These are phyloP conservation scores for Alosa alosa DNA, from an alignment of 2,113 vertebrate species.

Conservation along the genomic window DNA sequence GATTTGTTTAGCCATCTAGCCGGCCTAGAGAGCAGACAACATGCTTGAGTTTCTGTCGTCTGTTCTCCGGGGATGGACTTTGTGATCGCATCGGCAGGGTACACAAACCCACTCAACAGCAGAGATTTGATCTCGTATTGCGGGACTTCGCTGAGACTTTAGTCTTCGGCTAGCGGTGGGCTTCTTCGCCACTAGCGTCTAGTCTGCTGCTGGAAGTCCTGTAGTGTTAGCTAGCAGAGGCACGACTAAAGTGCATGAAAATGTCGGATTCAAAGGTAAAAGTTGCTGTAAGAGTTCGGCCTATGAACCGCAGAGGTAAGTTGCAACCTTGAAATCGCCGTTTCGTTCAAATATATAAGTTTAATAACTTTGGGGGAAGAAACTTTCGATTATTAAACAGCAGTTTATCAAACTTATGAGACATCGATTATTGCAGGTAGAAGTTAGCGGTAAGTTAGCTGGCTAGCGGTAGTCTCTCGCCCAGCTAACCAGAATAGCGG, in stretches of 20 bases:
- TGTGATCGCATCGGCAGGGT: constrained; percentile 41
- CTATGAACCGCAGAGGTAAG: constrained; percentile 94
- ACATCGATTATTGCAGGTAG: too few species aligned
- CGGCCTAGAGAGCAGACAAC: constrained; percentile 49
- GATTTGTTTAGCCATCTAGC: constrained; percentile 50
- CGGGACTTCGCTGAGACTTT: constrained; percentile 36
- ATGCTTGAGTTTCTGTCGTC: constrained; percentile 42
- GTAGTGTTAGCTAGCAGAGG: constrained; percentile 39
- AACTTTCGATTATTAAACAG: too few species aligned
- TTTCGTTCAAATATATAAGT: too few species aligned
- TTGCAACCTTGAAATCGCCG: not conserved
- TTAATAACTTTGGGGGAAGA: too few species aligned
- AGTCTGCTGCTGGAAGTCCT: constrained; percentile 26
- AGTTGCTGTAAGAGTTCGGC: constrained; percentile 95
- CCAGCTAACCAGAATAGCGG: too few species aligned
- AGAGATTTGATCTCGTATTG: constrained; percentile 35
- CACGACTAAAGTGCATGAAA: constrained; percentile 70
- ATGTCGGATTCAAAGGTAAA: constrained; percentile 98
- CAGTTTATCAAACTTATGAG: too few species aligned
- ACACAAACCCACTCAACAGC: constrained; percentile 35
- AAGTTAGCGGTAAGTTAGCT: too few species aligned
- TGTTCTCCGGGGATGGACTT: constrained; percentile 54
- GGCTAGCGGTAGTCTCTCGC: too few species aligned
- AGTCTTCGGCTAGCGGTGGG: constrained; percentile 34
- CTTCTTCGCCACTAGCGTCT: constrained; percentile 43